Conservation (phyloP, 2,113 vertebrate species). For the Microcebus griseorufus region DNA sequence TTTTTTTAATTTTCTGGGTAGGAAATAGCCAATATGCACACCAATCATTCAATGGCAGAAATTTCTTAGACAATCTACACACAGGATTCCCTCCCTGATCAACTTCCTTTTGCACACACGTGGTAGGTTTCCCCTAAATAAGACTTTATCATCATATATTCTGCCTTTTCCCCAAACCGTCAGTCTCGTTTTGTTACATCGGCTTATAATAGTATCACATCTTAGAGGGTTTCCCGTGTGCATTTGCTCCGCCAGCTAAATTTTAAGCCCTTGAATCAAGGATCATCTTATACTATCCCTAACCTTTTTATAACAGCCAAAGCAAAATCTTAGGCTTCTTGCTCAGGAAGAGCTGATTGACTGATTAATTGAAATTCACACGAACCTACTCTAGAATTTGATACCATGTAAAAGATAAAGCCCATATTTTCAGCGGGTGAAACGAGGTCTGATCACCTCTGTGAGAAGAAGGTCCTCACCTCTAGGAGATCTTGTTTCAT, state of each 20-base stretch:
- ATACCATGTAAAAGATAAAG: not conserved
- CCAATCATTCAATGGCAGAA: not conserved
- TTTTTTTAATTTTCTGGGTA: not conserved
- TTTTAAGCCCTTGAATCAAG: slow-evolving; percentile 36
- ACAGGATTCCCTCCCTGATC: not conserved
- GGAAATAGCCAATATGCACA: not conserved
- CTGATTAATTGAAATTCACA: not conserved
- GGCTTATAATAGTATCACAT: not conserved
- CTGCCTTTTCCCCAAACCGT: not conserved
- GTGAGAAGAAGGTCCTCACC: no score
- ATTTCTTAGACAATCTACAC: not conserved
- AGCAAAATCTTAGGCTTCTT: not conserved
- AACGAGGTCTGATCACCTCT: not conserved
- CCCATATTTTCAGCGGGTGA: not conserved
- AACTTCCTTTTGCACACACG: not conserved
- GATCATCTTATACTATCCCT: not conserved
- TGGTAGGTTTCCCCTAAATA: not conserved
- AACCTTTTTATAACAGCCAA: not conserved
- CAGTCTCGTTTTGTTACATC: not conserved
- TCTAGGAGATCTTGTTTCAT: no score
- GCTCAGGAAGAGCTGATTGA: not conserved
- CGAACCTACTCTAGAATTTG: not conserved
- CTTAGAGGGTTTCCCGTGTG: not conserved
- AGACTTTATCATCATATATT: not conserved
- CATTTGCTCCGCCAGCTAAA: not conserved